Conservation (phyloP, 2,888 invertebrate genomes). For the Eremobia ochroleuca region DNA sequence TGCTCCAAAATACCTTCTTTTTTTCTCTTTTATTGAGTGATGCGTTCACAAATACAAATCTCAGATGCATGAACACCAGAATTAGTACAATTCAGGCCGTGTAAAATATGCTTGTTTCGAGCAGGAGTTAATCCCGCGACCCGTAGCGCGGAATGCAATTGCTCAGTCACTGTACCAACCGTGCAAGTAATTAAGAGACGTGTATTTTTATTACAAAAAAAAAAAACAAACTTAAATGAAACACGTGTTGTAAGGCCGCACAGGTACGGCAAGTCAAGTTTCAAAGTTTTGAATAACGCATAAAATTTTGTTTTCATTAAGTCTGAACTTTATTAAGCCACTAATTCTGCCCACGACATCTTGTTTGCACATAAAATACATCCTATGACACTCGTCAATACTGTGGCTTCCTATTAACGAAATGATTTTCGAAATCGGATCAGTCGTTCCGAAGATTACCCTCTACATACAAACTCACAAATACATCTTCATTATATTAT, state of each 20-base stretch:
- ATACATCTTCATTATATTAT: no score
- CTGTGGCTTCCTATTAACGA: not conserved
- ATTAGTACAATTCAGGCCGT: not conserved
- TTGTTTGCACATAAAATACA: no score
- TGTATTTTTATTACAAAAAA: not conserved
- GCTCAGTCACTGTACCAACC: not conserved
- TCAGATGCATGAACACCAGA: not conserved
- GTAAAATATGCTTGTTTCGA: not conserved
- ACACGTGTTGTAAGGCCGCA: not conserved
- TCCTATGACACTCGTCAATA: not conserved
- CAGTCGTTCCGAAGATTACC: not conserved
- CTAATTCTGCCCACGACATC: not conserved
- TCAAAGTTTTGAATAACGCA: not conserved
- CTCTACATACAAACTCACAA: not conserved
- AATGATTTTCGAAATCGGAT: no score
- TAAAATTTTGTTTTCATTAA: no score
- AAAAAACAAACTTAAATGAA: not conserved
- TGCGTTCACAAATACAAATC: not conserved
- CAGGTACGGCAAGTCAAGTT: not conserved
- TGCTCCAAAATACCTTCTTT: not conserved
- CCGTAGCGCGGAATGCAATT: constrained; percentile 21
- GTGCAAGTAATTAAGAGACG: constrained; percentile 24
- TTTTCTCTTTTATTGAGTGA: not conserved
- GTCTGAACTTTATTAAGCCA: not conserved
- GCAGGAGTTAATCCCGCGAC: constrained; percentile 17